These are phyloP conservation scores for Meloe dianella DNA, from an alignment of 2,888 invertebrate genomes.

Conservation along the genomic window DNA sequence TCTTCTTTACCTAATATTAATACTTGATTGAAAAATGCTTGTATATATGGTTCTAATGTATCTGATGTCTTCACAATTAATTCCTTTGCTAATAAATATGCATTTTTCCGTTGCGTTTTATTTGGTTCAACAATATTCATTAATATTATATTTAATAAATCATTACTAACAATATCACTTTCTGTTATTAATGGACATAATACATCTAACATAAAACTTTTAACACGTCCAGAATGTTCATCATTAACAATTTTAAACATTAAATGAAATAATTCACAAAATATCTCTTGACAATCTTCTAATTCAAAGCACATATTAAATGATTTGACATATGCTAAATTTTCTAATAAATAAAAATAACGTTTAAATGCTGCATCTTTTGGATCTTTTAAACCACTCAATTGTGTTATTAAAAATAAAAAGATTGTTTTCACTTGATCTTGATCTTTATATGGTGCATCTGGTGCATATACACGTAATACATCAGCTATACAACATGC, in stretches of 20 bases:
- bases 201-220: slow-evolving; percentile 96
- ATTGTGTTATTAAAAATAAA: slow-evolving; percentile 91
- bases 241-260: slow-evolving; percentile 97
- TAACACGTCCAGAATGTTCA: slow-evolving; percentile 95
- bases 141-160: slow-evolving; percentile 91
- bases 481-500: slow-evolving; percentile 99
- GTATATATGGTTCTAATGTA: slow-evolving; percentile 92
- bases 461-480: slow-evolving; percentile 94
- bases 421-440: slow-evolving; percentile 93
- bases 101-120: slow-evolving; percentile 87
- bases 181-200: slow-evolving; percentile 93
- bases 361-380: slow-evolving; percentile 94
- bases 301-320: slow-evolving; percentile 99
- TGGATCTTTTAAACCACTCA: slow-evolving; percentile 92
- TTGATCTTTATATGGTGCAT: slow-evolving; percentile 96
- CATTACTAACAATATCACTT: slow-evolving; percentile 93
- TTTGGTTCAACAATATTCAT: slow-evolving; percentile 93
- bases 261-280: slow-evolving; percentile 88
- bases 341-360: slow-evolving; percentile 96
- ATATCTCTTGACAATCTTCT: slow-evolving; percentile 96
- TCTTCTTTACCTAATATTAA: slow-evolving; percentile 92
- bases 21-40: slow-evolving; percentile 97
- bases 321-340: slow-evolving; percentile 95
- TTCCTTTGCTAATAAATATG: slow-evolving; percentile 90
- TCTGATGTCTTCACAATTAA: slow-evolving; percentile 89